These are phyloP conservation scores for Aegypius monachus DNA, from an alignment of 2,113 vertebrate genomes.

Conservation along the genomic window DNA sequence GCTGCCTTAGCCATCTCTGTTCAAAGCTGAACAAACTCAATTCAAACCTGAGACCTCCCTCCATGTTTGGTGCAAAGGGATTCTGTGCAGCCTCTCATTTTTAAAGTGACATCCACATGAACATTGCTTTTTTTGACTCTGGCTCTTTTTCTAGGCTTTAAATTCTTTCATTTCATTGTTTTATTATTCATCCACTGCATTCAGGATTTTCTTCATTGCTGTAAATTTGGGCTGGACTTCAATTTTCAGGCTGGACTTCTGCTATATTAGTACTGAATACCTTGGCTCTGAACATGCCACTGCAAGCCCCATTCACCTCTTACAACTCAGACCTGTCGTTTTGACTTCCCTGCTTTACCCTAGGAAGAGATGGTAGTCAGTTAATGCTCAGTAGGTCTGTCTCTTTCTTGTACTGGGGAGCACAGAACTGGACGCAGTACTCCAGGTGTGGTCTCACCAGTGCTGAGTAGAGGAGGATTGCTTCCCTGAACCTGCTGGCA, in stretches of 20 bases:
- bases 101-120: background rate
- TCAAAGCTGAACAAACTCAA: background rate
- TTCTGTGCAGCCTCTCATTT: background rate
- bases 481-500: background rate
- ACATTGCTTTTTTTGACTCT: background rate
- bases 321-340: background rate
- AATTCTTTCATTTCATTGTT: background rate
- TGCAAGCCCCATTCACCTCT: background rate
- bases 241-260: background rate
- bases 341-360: background rate
- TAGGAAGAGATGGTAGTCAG: background rate
- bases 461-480: background rate
- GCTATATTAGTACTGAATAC: background rate
- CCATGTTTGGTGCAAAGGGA: background rate
- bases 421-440: background rate
- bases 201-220: background rate
- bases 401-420: background rate
- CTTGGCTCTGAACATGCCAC: background rate
- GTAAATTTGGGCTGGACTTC: background rate
- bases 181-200: background rate
- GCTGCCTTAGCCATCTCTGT: background rate
- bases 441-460: background rate
- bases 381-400: background rate
- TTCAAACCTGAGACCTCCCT: background rate
- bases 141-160: background rate